A percentile compares a stretch with the other conserved stretches of the same genome.
Conservation (phyloP, 2,888 invertebrate genomes). For the Drosophila ezoana region DNA sequence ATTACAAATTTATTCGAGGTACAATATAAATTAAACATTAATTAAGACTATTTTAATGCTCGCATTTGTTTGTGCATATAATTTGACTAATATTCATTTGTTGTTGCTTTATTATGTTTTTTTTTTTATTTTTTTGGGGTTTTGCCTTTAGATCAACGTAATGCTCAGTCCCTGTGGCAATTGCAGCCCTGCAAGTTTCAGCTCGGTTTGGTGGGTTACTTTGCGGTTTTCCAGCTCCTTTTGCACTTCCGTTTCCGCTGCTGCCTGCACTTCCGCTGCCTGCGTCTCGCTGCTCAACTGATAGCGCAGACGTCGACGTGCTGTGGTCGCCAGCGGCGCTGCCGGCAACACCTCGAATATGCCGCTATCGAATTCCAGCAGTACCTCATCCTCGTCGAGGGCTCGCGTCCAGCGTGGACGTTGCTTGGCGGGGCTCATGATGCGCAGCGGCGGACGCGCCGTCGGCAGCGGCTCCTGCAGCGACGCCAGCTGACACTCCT, state of each 20-base stretch:
- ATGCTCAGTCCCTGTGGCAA: conserved; percentile 78
- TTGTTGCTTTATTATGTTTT: conserved; percentile 6
- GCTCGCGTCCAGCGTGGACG: conserved; percentile 78
- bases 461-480: conserved; percentile 6
- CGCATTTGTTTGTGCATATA: conserved; percentile 51
- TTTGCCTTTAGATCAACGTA: conserved; percentile 61
- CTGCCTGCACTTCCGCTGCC: conserved; percentile 20
- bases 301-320: conserved; percentile 60
- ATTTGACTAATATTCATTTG: conserved; percentile 61
- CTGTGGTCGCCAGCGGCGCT: conserved; percentile 28
- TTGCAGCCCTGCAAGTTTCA: conserved; percentile 54
- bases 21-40: conserved; percentile 54
- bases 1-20: conserved; percentile 64
- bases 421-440: conserved; percentile 82
- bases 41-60: conserved; percentile 60
- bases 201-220: conserved; percentile 52
- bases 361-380: conserved; percentile 83
- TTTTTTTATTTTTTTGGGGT: conserved; percentile 9
- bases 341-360: conserved; percentile 84
- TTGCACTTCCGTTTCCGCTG: conserved; percentile 32
- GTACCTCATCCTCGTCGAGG: conserved; percentile 82
- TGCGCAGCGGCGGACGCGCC: conserved; percentile 53
- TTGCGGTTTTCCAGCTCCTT: conserved; percentile 36
- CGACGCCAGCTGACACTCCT: not conserved
- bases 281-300: conserved; percentile 42